Conservation (phyloP, 2,888 invertebrate genomes). For the Lamellibrachia satsuma region DNA sequence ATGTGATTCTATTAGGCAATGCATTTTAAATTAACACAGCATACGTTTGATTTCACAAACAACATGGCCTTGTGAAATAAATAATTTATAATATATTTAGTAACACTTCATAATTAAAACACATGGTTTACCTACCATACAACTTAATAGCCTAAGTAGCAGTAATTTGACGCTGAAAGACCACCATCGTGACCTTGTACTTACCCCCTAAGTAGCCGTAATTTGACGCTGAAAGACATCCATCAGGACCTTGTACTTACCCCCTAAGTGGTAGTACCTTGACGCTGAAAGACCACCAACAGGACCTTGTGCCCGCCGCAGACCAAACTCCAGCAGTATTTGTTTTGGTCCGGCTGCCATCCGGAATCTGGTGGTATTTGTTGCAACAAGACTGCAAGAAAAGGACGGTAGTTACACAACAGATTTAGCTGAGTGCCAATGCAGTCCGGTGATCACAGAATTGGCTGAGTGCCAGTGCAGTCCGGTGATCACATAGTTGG, state of each 20-base stretch:
- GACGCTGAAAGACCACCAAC: conserved; percentile 98
- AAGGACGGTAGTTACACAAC: neutral
- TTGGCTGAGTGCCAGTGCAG: no score
- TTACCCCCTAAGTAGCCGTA: conserved; percentile 91
- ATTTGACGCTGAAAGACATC: conserved; percentile 95
- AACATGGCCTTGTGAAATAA: neutral
- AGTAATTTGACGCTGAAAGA: no score
- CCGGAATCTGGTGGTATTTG: conserved; percentile 96
- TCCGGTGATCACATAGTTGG: no score
- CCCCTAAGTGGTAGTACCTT: conserved; percentile 95
- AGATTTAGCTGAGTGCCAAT: neutral
- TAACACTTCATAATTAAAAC: no score
- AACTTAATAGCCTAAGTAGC: no score
- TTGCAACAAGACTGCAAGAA: conserved; percentile 87
- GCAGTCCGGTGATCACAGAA: no score
- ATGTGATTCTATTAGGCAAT: neutral
- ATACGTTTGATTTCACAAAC: neutral
- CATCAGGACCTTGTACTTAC: conserved; percentile 69
- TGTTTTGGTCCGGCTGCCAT: conserved; percentile 92
- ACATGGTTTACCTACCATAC: no score
- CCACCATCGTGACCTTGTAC: conserved; percentile 17
- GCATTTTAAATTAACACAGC: neutral
- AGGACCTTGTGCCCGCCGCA: conserved; percentile 96
- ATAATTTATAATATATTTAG: neutral
- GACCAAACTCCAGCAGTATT: conserved; percentile 90